Evolutionary conservation across 2,797 vertebrate genomes (phyloP).

Genomic region (Pangasius djambal): DNA sequence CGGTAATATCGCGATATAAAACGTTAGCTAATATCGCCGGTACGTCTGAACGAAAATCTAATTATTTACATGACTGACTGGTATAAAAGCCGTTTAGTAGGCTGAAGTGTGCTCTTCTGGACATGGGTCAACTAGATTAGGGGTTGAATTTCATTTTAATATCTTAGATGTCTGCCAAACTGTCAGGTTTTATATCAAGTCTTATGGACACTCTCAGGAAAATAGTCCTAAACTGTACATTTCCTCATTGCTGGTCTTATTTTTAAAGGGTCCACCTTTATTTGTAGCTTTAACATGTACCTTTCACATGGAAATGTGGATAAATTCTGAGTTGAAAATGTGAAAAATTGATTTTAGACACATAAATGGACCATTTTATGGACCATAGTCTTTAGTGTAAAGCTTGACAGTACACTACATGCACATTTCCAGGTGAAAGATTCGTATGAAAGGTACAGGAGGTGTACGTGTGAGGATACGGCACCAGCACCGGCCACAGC

Average conservation of each 20-base stretch:
- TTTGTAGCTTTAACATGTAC: neutral
- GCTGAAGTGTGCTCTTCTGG: neutral
- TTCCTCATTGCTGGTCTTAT: neutral
- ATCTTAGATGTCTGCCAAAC: neutral
- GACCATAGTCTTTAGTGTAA: too few species aligned
- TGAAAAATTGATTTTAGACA: neutral
- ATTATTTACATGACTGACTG: neutral
- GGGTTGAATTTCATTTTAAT: neutral
- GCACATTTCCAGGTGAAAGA: neutral
- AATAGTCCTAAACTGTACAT: neutral
- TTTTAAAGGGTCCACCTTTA: neutral
- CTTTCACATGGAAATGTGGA: neutral
- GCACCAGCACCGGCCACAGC: too few species aligned
- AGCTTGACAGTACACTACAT: neutral
- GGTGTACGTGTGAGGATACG: neutral
- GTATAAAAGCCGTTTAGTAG: neutral
- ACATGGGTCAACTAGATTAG: neutral
- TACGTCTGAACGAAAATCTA: neutral
- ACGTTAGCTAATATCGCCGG: neutral
- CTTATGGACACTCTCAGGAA: neutral
- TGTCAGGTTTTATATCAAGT: neutral
- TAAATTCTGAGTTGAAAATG: neutral
- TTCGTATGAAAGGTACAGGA: neutral
- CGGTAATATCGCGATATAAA: neutral
- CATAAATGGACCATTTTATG: neutral